phyloP scores from a whole-genome alignment of 2,113 vertebrate species.

The Strigops habroptila region DNA sequence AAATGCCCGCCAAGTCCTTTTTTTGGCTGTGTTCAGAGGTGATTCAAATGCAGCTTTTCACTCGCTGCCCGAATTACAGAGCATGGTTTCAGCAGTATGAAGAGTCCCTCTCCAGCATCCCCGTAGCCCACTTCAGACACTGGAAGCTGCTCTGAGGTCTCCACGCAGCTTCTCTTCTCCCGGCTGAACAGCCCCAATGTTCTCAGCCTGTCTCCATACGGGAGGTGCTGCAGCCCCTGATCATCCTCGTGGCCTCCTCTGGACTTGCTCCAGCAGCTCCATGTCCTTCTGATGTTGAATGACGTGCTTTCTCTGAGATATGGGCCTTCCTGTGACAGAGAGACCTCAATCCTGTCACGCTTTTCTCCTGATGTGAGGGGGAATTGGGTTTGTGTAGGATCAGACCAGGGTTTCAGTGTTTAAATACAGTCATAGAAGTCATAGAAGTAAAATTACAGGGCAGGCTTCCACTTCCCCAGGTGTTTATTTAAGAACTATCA shows the following conservation, averaged over 20 bases:
- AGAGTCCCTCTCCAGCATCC: not conserved
- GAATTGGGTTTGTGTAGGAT: not conserved
- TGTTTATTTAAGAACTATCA: not conserved
- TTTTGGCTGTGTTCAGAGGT: not conserved
- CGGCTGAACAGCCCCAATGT: not conserved
- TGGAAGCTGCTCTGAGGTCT: not conserved
- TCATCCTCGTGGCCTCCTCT: not conserved
- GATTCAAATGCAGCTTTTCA: not conserved
- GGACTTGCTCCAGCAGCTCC: too few relatives aligned
- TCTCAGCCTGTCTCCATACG: fast-evolving
- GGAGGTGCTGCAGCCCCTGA: not conserved
- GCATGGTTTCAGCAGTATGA: not conserved
- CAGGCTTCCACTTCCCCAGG: not conserved
- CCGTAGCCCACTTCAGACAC: not conserved
- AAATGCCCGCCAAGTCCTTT: not conserved
- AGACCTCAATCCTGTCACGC: not conserved
- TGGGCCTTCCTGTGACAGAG: not conserved
- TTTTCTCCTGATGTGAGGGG: not conserved
- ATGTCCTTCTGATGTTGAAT: not conserved
- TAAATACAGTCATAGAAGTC: not conserved
- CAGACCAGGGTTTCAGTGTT: not conserved
- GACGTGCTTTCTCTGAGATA: not conserved
- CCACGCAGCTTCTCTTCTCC: not conserved
- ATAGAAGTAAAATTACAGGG: not conserved
- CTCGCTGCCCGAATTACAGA: not conserved